Conservation (phyloP, 2,113 vertebrate genomes). For the Sus scrofa region T2T-Sscrofa CM000818.6:76815001-76815500, state of each 20-base stretch:
- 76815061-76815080: not conserved
- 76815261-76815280: not conserved
- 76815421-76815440: slow-evolving; percentile 56
- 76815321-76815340: not conserved
- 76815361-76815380: slow-evolving; percentile 31
- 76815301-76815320: slow-evolving; percentile 16
- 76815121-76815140: not conserved
- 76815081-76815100: not conserved
- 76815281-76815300: not conserved
- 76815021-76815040: slow-evolving; percentile 37
- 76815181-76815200: not conserved
- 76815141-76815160: not conserved
- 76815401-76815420: slow-evolving; percentile 25
- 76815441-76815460: slow-evolving; percentile 37
- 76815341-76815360: slow-evolving; percentile 19
- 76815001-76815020: not conserved
- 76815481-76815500: not conserved
- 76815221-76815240: not conserved
- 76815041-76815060: not conserved
- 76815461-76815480: slow-evolving; percentile 34
- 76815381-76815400: not conserved
- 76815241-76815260: slow-evolving; percentile 1
- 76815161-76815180: not conserved
- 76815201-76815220: not conserved
- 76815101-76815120: not conserved